These are phyloP conservation scores for Nicator chloris DNA, from an alignment of 2,113 vertebrate genomes.

Conservation along the genomic window DNA sequence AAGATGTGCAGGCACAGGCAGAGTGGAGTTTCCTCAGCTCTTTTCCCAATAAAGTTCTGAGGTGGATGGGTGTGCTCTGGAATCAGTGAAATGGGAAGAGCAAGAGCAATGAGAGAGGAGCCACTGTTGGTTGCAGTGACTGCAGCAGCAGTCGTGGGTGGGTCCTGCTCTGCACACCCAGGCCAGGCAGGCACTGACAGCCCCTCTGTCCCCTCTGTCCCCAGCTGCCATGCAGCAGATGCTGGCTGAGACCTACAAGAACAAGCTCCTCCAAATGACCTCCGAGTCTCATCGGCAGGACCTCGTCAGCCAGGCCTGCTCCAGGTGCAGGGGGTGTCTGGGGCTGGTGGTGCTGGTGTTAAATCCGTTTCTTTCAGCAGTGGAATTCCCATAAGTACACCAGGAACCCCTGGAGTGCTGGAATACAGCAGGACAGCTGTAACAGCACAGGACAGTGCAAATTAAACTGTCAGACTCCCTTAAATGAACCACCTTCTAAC, in stretches of 20 bases:
- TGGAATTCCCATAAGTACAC: not conserved
- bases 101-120: not conserved
- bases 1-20: not conserved
- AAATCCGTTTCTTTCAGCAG: not conserved
- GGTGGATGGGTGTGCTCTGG: not conserved
- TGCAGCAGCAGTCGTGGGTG: not conserved
- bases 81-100: not conserved
- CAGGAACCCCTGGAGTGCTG: not conserved
- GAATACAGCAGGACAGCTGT: not conserved
- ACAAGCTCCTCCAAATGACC: slow-evolving; percentile 81
- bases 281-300: slow-evolving; percentile 81
- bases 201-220: not conserved
- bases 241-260: slow-evolving; percentile 84
- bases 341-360: not conserved
- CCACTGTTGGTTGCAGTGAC: not conserved
- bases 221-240: slow-evolving; percentile 94
- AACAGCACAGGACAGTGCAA: not conserved
- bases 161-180: not conserved
- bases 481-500: not conserved
- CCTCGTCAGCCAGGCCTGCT: slow-evolving; percentile 84
- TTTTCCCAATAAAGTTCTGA: not conserved
- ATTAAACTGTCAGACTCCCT: not conserved
- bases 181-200: not conserved
- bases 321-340: slow-evolving; percentile 75
- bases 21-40: not conserved